Evolutionary conservation across 1,140 invertebrate genomes (phyloP).

Genomic region (Steinernema feltiae): DNA sequence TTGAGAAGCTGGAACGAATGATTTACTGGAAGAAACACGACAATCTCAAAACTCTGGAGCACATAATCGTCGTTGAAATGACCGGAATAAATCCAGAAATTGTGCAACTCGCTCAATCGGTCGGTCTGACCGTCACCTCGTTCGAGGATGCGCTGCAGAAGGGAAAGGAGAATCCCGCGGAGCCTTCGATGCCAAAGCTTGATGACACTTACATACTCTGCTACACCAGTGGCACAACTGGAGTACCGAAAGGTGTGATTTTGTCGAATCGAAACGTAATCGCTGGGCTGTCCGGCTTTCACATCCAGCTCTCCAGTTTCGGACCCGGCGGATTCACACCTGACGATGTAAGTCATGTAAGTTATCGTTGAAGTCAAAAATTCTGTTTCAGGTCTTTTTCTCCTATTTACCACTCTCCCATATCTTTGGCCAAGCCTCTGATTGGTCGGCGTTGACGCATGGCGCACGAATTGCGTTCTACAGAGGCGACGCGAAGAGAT

Average conservation of each 20-base stretch:
- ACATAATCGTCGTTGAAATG: slow-evolving; percentile 18
- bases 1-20: slow-evolving; percentile 14
- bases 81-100: background rate
- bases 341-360: background rate
- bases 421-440: slow-evolving; percentile 66
- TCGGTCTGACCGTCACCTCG: slow-evolving; percentile 11
- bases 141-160: slow-evolving; percentile 19
- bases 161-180: slow-evolving; percentile 18
- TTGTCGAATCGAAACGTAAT: slow-evolving; percentile 63
- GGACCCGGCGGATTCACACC: background rate
- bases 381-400: slow-evolving; percentile 59
- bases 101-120: background rate
- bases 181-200: slow-evolving; percentile 13
- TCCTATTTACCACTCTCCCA: slow-evolving; percentile 90
- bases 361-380: background rate
- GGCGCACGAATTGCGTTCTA: slow-evolving; percentile 86
- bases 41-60: slow-evolving; percentile 14
- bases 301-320: slow-evolving; percentile 63
- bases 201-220: slow-evolving; percentile 20
- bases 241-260: slow-evolving; percentile 61
- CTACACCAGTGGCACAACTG: slow-evolving; percentile 62
- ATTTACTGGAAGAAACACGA: background rate
- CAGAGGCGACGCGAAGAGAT: slow-evolving; percentile 76
- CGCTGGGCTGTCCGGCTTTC: slow-evolving; percentile 67
- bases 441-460: slow-evolving; percentile 76